Percentiles rank a stretch among this genome's conserved stretches.
Evolutionary conservation across 2,888 invertebrate species (phyloP).

Genomic region (Argyra leucocephala): DNA sequence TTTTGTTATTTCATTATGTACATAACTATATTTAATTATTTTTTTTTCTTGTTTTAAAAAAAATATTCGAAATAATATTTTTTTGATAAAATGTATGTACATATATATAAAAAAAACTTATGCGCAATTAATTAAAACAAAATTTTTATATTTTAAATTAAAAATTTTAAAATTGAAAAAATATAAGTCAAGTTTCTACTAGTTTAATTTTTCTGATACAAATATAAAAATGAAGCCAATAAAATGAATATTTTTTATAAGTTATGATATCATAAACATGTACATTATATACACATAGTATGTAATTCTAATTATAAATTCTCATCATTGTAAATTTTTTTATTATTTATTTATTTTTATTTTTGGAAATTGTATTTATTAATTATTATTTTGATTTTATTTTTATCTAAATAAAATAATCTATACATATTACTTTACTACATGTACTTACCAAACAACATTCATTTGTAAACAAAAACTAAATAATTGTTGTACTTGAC

Average conservation of each 20-base stretch:
- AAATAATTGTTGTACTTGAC: not conserved
- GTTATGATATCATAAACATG: not conserved
- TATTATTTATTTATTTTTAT: not conserved
- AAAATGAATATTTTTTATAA: not conserved
- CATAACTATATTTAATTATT: not conserved
- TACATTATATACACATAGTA: not conserved
- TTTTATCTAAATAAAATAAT: not conserved
- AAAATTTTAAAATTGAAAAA: too few relatives aligned
- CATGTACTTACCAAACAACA: not conserved
- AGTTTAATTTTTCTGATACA: not conserved
- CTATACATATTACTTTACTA: not conserved
- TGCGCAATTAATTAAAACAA: not conserved
- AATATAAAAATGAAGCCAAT: not conserved
- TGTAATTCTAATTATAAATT: not conserved
- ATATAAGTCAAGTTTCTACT: not conserved
- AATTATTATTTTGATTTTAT: not conserved
- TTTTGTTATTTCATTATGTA: too few relatives aligned
- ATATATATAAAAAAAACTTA: not conserved
- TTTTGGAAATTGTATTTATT: not conserved
- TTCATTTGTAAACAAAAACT: conserved; percentile 1
- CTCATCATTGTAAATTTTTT: not conserved
- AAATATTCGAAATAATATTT: not conserved
- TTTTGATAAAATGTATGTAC: too few relatives aligned
- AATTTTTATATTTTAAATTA: not conserved
- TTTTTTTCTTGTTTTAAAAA: not conserved